Base-by-base conservation (phyloP, 2,797 vertebrate species). In the Chelidonichthys spinosus region DNA sequence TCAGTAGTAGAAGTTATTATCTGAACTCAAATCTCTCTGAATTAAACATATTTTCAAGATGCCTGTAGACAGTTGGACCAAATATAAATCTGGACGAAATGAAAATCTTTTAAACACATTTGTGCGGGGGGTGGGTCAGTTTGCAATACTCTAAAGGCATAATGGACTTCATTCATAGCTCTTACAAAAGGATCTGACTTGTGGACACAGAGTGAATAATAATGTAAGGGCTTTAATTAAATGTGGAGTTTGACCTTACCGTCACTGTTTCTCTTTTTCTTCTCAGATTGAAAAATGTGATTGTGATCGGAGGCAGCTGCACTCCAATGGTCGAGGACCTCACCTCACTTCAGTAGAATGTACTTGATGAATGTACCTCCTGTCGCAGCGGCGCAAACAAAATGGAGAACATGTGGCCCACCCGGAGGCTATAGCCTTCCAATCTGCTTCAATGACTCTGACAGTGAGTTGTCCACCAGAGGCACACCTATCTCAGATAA, bases 351-450 rank as follows among this genome's bases (percentile, higher is more conserved):
- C 85, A 95, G 94, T 96, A 97, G 96, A 96, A 99, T 99, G 98
- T 99, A 98, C 93, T 95, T 99, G 93, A 96, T 98, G 96, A 97
- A 97, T 69, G 93, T 95, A 76, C 94, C 96, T 87, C 97, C 97
- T 93, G 92, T 96, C 86, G 95, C 95, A 92, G 94, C 95, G 91
- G 95, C 97, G 85, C 96, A 95, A 91, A 95, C 96, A 66, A 94
- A 96, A 95, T 99, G 97, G 98, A 96, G 96, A 88, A 92, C 96
- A 78, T 97, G 96, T 76, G 93, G 95, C 77, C 92, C 93, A 0
- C 85, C 95, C 6, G 93, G 94, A 87, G 94, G 90, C 94, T 97
- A 90, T 95, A 96, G 95, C 90, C 94, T 96, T 73, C 96, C 97
- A 0, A 71, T 94, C 71, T 96, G 95, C 92, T 96, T 97, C 94